Conservation (phyloP, 2,797 vertebrate genomes). For the Eulemur albifrons region DNA sequence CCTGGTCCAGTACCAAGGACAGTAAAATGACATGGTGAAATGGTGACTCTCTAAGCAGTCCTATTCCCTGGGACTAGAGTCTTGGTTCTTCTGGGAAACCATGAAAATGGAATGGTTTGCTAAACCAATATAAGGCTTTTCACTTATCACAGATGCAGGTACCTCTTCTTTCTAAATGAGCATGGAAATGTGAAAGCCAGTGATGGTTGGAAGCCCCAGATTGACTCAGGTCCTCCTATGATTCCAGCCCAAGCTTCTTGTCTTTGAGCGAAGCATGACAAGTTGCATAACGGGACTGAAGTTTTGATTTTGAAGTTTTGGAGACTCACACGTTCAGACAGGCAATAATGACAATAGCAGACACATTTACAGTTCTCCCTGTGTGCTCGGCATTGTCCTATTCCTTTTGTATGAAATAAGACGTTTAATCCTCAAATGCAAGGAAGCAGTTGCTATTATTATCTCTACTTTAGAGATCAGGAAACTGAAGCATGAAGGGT, state of each 20-base stretch:
- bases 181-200: background rate
- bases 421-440: background rate
- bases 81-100: background rate
- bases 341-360: background rate
- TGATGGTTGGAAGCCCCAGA: background rate
- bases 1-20: background rate
- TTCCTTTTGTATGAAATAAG: conserved; percentile 4
- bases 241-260: conserved; percentile 8
- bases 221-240: background rate
- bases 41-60: background rate
- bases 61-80: background rate
- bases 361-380: background rate
- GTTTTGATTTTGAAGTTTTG: background rate
- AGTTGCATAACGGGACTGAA: background rate
- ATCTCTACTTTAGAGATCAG: background rate
- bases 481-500: background rate
- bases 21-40: background rate
- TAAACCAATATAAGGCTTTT: background rate
- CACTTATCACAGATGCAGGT: background rate
- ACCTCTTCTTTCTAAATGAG: background rate
- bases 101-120: background rate
- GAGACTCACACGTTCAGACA: conserved; percentile 4
- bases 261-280: background rate
- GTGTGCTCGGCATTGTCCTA: background rate
- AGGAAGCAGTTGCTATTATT: background rate